Conservation (phyloP, 2,888 invertebrate species). For the Noctuana brunneofusca region DNA sequence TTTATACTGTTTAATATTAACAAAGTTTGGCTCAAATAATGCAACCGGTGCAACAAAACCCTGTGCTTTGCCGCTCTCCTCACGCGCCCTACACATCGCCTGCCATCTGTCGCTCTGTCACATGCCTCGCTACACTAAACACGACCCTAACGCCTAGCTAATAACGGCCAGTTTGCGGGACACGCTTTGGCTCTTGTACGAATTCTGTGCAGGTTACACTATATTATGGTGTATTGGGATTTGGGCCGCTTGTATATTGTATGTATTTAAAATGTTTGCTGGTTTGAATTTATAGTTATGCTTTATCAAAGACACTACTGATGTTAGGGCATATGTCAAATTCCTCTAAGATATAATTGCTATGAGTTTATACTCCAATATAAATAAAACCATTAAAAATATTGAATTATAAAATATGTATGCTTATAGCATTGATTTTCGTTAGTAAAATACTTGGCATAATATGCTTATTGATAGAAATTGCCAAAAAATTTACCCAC, state of each 20-base stretch:
- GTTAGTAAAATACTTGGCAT: too few species aligned
- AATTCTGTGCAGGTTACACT: not conserved
- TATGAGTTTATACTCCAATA: too few species aligned
- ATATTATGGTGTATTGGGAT: not conserved
- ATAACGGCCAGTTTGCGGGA: conserved; percentile 49
- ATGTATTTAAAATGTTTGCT: not conserved
- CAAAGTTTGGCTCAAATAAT: not conserved
- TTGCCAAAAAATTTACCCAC: too few species aligned
- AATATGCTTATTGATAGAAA: too few species aligned
- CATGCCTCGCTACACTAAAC: conserved; percentile 79
- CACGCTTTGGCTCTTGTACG: conserved; percentile 45
- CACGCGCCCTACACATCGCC: conserved; percentile 71
- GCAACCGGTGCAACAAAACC: conserved; percentile 28
- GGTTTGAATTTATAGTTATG: not conserved
- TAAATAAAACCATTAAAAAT: too few species aligned
- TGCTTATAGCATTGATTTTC: too few species aligned
- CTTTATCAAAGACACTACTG: not conserved
- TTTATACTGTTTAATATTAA: not conserved
- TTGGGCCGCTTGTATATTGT: conserved; percentile 15
- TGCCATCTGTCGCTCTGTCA: conserved; percentile 74
- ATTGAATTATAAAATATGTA: too few species aligned
- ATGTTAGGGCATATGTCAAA: not conserved
- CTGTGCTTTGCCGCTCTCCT: conserved; percentile 75
- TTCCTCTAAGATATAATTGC: not conserved
- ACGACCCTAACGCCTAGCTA: conserved; percentile 68